A percentile compares a stretch with the other conserved stretches of the same genome.
phyloP scores from a whole-genome alignment of 2,888 invertebrate genomes.

The Adelphocoris suturalis region DNA sequence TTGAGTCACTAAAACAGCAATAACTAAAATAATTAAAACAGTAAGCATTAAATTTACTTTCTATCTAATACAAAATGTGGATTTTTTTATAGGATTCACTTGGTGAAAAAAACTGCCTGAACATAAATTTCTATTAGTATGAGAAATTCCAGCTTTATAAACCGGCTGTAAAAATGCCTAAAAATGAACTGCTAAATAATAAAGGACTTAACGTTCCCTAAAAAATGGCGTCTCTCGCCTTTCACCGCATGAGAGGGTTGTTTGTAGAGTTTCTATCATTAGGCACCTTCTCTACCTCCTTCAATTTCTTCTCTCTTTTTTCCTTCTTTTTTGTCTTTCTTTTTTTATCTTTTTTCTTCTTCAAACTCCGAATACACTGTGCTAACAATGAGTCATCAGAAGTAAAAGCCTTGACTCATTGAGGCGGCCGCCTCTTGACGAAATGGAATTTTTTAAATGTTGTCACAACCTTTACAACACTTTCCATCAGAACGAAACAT shows the following conservation, averaged over 20 bases:
- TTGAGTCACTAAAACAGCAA: no score
- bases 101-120: no score
- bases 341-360: neutral
- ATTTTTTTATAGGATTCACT: no score
- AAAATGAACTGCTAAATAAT: no score
- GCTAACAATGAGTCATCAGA: conserved; percentile 36
- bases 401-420: neutral
- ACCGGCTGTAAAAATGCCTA: no score
- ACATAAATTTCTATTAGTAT: no score
- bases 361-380: neutral
- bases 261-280: conserved; percentile 32
- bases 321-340: neutral
- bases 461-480: conserved; percentile 1
- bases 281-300: conserved; percentile 21
- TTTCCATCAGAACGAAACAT: neutral
- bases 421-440: neutral
- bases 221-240: conserved; percentile 45
- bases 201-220: no score
- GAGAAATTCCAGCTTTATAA: no score
- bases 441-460: conserved; percentile 10
- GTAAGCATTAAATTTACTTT: no score
- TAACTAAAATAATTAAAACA: no score
- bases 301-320: neutral
- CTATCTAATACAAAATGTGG: no score
- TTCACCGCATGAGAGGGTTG: conserved; percentile 26